Percentiles rank a stretch among this genome's conserved stretches.
Conservation (phyloP, 1,140 invertebrate species). For the Habropoda laboriosa region DNA sequence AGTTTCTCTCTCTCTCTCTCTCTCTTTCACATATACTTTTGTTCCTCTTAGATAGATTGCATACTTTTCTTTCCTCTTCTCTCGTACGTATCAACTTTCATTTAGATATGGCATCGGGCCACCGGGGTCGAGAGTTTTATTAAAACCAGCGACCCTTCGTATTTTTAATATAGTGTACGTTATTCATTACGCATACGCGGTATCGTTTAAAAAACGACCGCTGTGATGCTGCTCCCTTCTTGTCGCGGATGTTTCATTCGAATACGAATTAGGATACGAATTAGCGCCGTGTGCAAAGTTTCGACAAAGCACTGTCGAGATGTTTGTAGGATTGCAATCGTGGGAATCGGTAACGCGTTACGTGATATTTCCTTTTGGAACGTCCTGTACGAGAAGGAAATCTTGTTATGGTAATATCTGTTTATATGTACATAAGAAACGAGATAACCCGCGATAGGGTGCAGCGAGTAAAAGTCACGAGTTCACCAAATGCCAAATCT, state of each 20-base stretch:
- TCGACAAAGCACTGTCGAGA: too few relatives aligned
- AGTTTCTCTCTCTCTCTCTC: conserved; percentile 32
- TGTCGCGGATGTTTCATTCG: conserved; percentile 56
- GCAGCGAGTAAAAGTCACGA: conserved; percentile 68
- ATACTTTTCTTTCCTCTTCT: conserved; percentile 34
- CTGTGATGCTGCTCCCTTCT: conserved; percentile 41
- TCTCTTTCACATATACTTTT: conserved; percentile 51
- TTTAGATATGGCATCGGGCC: conserved; percentile 50
- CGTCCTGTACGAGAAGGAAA: conserved; percentile 55
- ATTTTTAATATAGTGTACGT: conserved; percentile 62
- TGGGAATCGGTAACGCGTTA: not conserved
- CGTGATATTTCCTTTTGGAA: conserved; percentile 41
- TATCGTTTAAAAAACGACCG: conserved; percentile 51
- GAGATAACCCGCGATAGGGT: conserved; percentile 64
- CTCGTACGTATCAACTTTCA: conserved; percentile 45
- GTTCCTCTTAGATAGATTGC: conserved; percentile 55
- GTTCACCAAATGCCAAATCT: conserved; percentile 69
- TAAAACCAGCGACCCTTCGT: conserved; percentile 56
- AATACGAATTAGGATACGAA: too few relatives aligned
- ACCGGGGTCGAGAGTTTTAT: conserved; percentile 62
- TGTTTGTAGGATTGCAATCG: too few relatives aligned
- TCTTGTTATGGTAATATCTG: conserved; percentile 71
- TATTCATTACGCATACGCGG: conserved; percentile 44
- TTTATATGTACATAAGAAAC: conserved; percentile 72
- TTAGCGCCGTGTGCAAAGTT: too few relatives aligned